These are phyloP conservation scores for Gisinianus flammeolus DNA, from an alignment of 2,888 invertebrate genomes.

Conservation along the genomic window DNA sequence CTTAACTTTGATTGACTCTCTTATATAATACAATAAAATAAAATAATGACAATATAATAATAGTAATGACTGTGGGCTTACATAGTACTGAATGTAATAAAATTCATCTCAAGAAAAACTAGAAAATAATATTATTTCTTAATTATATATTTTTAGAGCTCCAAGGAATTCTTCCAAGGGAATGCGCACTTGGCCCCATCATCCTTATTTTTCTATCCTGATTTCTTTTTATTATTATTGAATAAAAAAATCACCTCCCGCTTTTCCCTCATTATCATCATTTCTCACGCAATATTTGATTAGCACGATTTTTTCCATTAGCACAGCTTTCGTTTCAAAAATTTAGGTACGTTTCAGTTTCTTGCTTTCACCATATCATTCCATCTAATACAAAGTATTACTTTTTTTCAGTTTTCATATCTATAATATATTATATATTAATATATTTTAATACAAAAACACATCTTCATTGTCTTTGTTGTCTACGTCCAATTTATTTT, in stretches of 20 bases:
- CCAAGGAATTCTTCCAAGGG: too few relatives aligned
- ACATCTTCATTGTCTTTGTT: not conserved
- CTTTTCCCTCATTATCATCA: not conserved
- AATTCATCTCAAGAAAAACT: constrained; percentile 2
- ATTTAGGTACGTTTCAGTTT: constrained; percentile 18
- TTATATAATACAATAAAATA: constrained; percentile 6
- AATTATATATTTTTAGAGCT: too few relatives aligned
- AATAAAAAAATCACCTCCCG: not conserved
- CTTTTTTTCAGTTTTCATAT: not conserved
- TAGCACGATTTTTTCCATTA: constrained; percentile 19
- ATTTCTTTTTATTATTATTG: not conserved
- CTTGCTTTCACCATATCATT: not conserved
- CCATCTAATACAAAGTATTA: not conserved
- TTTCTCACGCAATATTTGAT: not conserved
- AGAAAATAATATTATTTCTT: not conserved
- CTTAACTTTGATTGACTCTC: not conserved
- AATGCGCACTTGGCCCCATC: not conserved
- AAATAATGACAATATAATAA: not conserved
- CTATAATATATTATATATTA: not conserved
- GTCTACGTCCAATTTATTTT: not conserved
- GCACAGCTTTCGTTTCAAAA: constrained; percentile 31
- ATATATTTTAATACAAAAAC: not conserved
- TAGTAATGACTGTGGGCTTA: not conserved
- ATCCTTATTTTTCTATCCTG: not conserved
- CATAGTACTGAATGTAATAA: not conserved